These are phyloP conservation scores for Dryococelus australis DNA, from an alignment of 2,888 invertebrate species.

Conservation along the genomic window DNA sequence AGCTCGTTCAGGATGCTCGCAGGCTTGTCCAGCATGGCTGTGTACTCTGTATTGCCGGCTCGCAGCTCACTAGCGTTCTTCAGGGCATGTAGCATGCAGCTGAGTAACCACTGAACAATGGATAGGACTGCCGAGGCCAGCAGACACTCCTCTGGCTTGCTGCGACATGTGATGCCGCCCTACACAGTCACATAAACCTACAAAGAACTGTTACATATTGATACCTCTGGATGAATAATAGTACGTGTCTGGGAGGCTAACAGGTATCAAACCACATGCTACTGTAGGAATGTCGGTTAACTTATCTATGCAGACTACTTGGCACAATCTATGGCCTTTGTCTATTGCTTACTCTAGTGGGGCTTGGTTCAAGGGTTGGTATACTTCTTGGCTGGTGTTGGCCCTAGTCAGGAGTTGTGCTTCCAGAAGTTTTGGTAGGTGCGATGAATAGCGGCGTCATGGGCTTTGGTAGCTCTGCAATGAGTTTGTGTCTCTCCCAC, in stretches of 20 bases:
- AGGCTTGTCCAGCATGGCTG: constrained; percentile 73
- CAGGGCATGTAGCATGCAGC: constrained; percentile 69
- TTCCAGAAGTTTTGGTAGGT: too few species aligned
- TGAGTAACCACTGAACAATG: constrained; percentile 81
- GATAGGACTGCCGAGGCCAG: constrained; percentile 85
- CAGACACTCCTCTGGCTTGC: constrained; percentile 87
- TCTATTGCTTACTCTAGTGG: too few species aligned
- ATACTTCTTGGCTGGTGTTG: too few species aligned
- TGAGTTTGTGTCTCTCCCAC: too few species aligned
- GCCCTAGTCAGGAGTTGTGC: too few species aligned
- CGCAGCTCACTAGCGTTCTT: constrained; percentile 55
- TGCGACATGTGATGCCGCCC: constrained; percentile 70
- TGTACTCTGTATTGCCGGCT: constrained; percentile 36
- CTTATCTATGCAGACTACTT: too few species aligned
- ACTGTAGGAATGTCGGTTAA: too few species aligned
- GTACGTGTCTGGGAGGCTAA: neutral
- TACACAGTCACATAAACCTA: constrained; percentile 46
- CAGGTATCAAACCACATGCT: neutral
- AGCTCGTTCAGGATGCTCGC: constrained; percentile 72
- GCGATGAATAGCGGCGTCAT: too few species aligned
- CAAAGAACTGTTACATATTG: neutral
- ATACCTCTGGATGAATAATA: neutral
- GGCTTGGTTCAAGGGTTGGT: too few species aligned
- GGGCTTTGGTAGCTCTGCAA: too few species aligned
- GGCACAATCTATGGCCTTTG: too few species aligned